These are phyloP conservation scores for Nasua narica DNA, from an alignment of 2,797 vertebrate species.

Conservation along the genomic window DNA sequence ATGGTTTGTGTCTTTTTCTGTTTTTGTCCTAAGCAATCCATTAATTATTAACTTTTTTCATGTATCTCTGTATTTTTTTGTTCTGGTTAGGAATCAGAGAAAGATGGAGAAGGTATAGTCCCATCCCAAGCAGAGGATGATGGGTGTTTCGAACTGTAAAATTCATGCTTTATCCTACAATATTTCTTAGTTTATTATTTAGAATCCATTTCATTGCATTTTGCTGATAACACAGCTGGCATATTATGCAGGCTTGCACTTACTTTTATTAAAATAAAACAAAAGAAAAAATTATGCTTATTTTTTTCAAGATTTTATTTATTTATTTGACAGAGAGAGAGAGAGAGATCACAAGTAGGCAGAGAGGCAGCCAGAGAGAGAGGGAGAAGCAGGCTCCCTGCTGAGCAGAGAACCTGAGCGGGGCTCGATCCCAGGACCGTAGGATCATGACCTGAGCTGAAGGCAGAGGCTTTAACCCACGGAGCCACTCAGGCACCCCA, in stretches of 20 bases:
- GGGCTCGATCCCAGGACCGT: too few relatives aligned
- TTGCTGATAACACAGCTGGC: not conserved
- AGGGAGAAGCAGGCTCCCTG: too few relatives aligned
- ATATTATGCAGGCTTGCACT: not conserved
- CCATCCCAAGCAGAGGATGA: not conserved
- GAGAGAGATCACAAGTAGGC: too few relatives aligned
- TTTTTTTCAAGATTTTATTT: too few relatives aligned
- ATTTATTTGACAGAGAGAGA: too few relatives aligned
- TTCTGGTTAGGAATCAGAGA: not conserved
- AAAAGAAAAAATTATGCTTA: too few relatives aligned
- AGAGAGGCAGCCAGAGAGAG: too few relatives aligned
- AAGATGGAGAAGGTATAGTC: not conserved
- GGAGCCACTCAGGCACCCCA: too few relatives aligned
- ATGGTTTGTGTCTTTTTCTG: not conserved
- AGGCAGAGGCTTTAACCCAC: too few relatives aligned
- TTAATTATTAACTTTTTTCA: not conserved
- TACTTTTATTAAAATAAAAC: slow-evolving; percentile 27
- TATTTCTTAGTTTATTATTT: slow-evolving; percentile 15
- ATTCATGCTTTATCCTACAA: not conserved
- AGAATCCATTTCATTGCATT: not conserved
- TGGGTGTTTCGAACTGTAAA: not conserved
- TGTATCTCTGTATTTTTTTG: not conserved
- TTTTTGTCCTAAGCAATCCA: not conserved
- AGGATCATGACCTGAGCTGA: too few relatives aligned
- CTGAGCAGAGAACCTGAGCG: too few relatives aligned